phyloP scores from a whole-genome alignment of 1,140 invertebrate genomes.

The Apocrypta bakeri region DNA sequence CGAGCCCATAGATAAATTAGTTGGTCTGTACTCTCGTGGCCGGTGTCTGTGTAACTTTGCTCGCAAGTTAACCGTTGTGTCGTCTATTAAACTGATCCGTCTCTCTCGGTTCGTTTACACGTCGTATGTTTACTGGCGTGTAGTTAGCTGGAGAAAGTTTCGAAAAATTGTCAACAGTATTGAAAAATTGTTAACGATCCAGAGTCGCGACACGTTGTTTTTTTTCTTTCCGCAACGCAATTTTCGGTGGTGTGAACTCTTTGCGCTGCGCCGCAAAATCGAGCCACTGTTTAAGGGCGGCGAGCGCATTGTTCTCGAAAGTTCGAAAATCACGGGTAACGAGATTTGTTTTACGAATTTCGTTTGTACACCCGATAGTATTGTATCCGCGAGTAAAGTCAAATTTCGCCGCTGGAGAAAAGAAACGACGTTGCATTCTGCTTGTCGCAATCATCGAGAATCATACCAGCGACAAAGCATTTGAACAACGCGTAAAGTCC shows the following conservation, averaged over 20 bases:
- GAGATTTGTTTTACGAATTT: background rate
- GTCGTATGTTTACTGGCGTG: background rate
- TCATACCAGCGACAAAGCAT: too few relatives aligned
- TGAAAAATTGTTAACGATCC: background rate
- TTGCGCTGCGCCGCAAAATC: background rate
- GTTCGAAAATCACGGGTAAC: background rate
- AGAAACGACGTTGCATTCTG: too few relatives aligned
- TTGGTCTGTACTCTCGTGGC: too few relatives aligned
- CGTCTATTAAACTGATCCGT: slow-evolving; percentile 7
- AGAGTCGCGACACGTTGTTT: background rate
- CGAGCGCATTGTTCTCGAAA: background rate
- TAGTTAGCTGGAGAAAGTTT: background rate
- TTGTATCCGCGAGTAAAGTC: too few relatives aligned
- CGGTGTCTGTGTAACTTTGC: slow-evolving; percentile 9
- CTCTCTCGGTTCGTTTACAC: background rate
- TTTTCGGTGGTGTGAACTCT: background rate
- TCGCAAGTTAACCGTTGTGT: background rate
- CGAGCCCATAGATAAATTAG: too few relatives aligned
- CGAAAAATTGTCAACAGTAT: background rate
- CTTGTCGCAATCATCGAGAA: too few relatives aligned
- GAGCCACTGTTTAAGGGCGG: background rate
- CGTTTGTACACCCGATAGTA: too few relatives aligned
- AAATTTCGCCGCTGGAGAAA: too few relatives aligned
- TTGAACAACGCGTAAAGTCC: too few relatives aligned
- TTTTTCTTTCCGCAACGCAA: background rate